Evolutionary conservation across 2,113 vertebrate species (phyloP).

Genomic region (Archilochus colubris): DNA sequence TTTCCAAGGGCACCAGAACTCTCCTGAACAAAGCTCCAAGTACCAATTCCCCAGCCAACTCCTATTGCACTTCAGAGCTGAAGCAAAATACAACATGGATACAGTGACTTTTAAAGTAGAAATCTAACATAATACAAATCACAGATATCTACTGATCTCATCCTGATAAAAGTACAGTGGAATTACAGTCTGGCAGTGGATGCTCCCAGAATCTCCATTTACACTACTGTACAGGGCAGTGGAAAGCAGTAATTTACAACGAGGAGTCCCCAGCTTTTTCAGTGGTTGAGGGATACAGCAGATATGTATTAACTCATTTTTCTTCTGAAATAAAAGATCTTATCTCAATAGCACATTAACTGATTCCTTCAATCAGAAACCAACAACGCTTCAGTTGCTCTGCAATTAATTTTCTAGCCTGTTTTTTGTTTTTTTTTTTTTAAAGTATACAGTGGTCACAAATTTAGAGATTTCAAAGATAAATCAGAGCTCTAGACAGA

Average conservation of each 20-base stretch:
- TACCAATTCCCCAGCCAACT: not conserved
- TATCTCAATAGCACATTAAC: not conserved
- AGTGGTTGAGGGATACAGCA: not conserved
- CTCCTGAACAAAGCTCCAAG: not conserved
- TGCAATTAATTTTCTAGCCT: not conserved
- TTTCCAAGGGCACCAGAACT: not conserved
- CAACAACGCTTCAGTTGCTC: not conserved
- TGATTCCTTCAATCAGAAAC: not conserved
- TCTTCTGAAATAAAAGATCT: not conserved
- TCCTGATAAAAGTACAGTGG: accelerated
- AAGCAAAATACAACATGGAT: not conserved
- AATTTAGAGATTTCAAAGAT: not conserved
- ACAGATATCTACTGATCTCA: not conserved
- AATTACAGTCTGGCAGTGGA: too few species aligned
- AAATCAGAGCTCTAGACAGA: not conserved
- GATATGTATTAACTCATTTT: not conserved
- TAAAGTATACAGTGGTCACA: not conserved
- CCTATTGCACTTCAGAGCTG: not conserved
- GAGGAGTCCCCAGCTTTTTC: not conserved
- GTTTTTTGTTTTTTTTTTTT: not conserved
- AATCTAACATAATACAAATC: not conserved
- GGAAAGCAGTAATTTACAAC: not conserved
- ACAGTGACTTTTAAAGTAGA: not conserved
- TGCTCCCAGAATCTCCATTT: not conserved
- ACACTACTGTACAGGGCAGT: not conserved